Conservation (phyloP, 1,140 invertebrate genomes). For the Calycopis cecrops region DNA sequence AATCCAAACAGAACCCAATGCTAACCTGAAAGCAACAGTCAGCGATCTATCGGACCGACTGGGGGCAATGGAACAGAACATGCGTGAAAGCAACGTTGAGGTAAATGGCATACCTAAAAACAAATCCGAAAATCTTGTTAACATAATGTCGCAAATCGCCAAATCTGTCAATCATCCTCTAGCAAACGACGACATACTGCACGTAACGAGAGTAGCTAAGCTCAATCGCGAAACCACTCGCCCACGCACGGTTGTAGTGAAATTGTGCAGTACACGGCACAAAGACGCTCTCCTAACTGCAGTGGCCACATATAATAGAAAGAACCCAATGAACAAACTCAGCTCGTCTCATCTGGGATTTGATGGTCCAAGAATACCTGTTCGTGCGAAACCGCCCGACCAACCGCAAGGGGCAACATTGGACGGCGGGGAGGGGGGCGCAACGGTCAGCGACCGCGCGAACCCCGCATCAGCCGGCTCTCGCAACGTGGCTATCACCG, state of each 20-base stretch:
- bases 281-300: neutral
- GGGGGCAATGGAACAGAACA: too few relatives aligned
- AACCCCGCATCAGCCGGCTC: too few relatives aligned
- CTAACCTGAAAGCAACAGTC: too few relatives aligned
- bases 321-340: too few relatives aligned
- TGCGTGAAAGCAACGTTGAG: neutral
- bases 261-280: neutral
- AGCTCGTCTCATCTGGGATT: neutral
- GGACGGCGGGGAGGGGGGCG: too few relatives aligned
- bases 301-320: neutral
- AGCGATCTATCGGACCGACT: too few relatives aligned
- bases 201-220: neutral
- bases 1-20: too few relatives aligned
- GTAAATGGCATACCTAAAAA: neutral
- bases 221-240: neutral
- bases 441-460: too few relatives aligned
- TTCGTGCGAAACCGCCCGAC: too few relatives aligned
- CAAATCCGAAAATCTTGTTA: neutral
- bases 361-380: neutral
- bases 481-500: too few relatives aligned
- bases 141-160: neutral
- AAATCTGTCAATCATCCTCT: neutral
- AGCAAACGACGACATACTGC: neutral
- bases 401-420: too few relatives aligned
- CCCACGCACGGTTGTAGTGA: neutral